Evolutionary conservation across 2,113 vertebrate species (phyloP).

Genomic region (Campylomormyrus tamandua): DNA sequence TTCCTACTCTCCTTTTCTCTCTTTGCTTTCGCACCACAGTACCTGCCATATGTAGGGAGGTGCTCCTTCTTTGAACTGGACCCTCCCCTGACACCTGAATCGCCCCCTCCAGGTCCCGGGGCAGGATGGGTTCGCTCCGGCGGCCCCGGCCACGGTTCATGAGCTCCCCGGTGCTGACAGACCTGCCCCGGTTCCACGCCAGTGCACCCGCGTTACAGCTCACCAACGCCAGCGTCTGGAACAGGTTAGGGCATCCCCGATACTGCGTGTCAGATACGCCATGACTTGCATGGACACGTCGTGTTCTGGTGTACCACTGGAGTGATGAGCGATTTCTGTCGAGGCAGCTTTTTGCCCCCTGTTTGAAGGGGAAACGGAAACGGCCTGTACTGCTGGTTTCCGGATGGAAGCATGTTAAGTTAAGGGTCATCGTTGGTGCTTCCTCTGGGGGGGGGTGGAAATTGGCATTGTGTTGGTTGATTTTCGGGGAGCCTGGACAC

Average conservation of each 20-base stretch:
- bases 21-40: background rate
- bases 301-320: background rate
- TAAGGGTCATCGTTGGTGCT: background rate
- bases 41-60: background rate
- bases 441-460: background rate
- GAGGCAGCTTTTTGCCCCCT: background rate
- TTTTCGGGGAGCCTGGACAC: background rate
- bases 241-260: conserved; percentile 64
- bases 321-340: background rate
- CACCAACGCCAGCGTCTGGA: conserved; percentile 84
- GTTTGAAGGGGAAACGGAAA: background rate
- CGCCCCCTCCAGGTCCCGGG: background rate
- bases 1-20: background rate
- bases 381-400: background rate
- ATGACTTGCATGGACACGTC: background rate
- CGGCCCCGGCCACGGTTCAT: conserved; percentile 76
- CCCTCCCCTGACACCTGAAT: background rate
- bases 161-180: conserved; percentile 90
- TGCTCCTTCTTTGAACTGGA: background rate
- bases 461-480: background rate
- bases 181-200: conserved; percentile 70
- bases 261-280: background rate
- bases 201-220: conserved; percentile 55
- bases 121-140: conserved; percentile 58
- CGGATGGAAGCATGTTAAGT: conserved; percentile 13